These are phyloP conservation scores for Lepetodrilus schrolli DNA, from an alignment of 2,888 invertebrate genomes.

Conservation along the genomic window DNA sequence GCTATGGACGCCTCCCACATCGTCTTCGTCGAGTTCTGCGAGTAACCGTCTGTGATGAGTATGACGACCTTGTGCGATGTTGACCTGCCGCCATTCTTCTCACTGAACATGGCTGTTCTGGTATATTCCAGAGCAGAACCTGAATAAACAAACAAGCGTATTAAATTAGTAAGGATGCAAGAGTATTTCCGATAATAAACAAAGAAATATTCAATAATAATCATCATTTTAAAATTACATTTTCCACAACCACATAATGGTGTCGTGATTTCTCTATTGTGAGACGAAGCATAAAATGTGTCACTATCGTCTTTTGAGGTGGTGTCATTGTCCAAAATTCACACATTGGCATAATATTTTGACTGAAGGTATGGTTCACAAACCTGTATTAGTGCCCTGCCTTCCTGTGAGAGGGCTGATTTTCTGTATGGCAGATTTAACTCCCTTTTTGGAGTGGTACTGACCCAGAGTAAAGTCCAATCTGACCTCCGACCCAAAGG, in stretches of 20 bases:
- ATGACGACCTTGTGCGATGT: slow-evolving; percentile 52
- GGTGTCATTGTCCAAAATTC: no score
- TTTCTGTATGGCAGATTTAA: slow-evolving; percentile 48
- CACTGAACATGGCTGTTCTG: slow-evolving; percentile 41
- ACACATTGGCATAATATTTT: background rate
- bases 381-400: slow-evolving; percentile 46
- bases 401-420: slow-evolving; percentile 42
- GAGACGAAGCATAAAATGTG: no score
- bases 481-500: slow-evolving; percentile 43
- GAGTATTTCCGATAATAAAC: no score
- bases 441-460: slow-evolving; percentile 39
- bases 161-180: no score
- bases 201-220: no score
- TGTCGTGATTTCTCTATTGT: no score
- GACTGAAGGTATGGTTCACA: background rate
- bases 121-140: slow-evolving; percentile 45
- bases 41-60: slow-evolving; percentile 62
- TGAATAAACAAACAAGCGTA: background rate
- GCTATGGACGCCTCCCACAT: slow-evolving; percentile 44
- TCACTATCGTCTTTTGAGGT: no score
- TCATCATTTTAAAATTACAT: no score
- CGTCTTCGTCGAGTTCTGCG: slow-evolving; percentile 33
- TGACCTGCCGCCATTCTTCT: slow-evolving; percentile 45
- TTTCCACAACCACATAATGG: no score
- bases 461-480: slow-evolving; percentile 48